A percentile compares a stretch with the other conserved stretches of the same genome.
Conservation (phyloP, 2,888 invertebrate species). For the Meta bourneti region DNA sequence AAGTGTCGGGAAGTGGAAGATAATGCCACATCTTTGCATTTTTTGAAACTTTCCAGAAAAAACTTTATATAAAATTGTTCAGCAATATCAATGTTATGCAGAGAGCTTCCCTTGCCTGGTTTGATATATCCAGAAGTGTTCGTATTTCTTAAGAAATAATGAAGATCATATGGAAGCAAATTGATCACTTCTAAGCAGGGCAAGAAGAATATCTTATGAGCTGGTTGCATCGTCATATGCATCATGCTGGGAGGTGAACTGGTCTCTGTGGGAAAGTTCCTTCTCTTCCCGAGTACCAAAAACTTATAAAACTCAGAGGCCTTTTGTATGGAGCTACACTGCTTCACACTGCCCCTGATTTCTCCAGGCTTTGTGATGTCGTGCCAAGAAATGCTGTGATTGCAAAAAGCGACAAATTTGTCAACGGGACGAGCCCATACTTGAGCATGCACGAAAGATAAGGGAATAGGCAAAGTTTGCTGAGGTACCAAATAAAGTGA, state of each 20-base stretch:
- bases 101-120: slow-evolving; percentile 81
- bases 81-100: slow-evolving; percentile 85
- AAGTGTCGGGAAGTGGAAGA: slow-evolving; percentile 82
- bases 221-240: slow-evolving; percentile 83
- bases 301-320: slow-evolving; percentile 66
- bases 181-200: slow-evolving; percentile 92
- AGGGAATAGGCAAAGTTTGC: slow-evolving; percentile 87
- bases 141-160: slow-evolving; percentile 79
- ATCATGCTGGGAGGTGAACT: slow-evolving; percentile 7
- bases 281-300: slow-evolving; percentile 82
- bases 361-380: slow-evolving; percentile 83
- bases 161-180: slow-evolving; percentile 87
- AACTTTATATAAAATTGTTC: slow-evolving; percentile 88
- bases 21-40: slow-evolving; percentile 85
- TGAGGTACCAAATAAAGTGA: slow-evolving; percentile 76
- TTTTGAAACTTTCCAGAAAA: slow-evolving; percentile 91
- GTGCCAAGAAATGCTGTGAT: slow-evolving; percentile 85
- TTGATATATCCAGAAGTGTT: slow-evolving; percentile 81
- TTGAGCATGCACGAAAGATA: slow-evolving; percentile 87
- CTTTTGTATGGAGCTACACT: slow-evolving; percentile 55
- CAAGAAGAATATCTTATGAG: slow-evolving; percentile 91
- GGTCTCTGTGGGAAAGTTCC: slow-evolving; percentile 87
- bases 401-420: slow-evolving; percentile 82
- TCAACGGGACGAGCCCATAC: slow-evolving; percentile 88
- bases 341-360: slow-evolving; percentile 45